Percentiles rank a stretch among this genome's conserved stretches.
These are phyloP conservation scores for Dendrolimus pini DNA, from an alignment of 2,888 invertebrate genomes.

Conservation along the genomic window DNA sequence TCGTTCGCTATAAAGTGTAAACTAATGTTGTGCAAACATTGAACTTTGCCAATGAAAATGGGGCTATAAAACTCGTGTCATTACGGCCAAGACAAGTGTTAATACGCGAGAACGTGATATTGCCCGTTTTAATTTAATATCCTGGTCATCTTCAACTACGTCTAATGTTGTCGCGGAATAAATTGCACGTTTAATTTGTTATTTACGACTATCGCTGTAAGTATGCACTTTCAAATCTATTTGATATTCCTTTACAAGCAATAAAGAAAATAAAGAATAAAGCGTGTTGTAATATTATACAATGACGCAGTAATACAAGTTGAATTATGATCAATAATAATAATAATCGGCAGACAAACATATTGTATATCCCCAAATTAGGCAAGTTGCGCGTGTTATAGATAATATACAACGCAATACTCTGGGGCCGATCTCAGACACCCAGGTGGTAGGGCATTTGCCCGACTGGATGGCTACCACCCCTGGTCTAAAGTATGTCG, in stretches of 20 bases:
- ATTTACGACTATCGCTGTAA: conserved; percentile 17
- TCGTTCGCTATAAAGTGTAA: conserved; percentile 16
- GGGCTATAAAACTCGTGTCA: conserved; percentile 42
- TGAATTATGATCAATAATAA: no score
- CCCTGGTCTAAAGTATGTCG: no score
- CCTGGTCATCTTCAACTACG: conserved; percentile 49
- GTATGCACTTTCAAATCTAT: background rate
- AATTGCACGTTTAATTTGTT: conserved; percentile 12
- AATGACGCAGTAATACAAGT: no score
- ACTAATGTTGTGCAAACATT: conserved; percentile 30
- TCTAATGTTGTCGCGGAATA: conserved; percentile 24
- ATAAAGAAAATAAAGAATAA: conserved; percentile 1
- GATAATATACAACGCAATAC: no score
- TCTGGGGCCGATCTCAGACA: no score
- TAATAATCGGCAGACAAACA: no score
- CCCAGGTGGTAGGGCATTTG: no score
- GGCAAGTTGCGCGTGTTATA: no score
- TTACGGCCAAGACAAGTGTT: conserved; percentile 51
- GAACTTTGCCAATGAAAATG: conserved; percentile 37
- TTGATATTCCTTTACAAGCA: background rate
- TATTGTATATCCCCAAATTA: no score
- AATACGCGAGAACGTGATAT: conserved; percentile 52
- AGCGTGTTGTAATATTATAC: background rate
- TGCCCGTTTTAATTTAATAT: conserved; percentile 36
- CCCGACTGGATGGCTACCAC: no score